phyloP scores from a whole-genome alignment of 1,140 invertebrate species.

The Gryon sp. region DNA sequence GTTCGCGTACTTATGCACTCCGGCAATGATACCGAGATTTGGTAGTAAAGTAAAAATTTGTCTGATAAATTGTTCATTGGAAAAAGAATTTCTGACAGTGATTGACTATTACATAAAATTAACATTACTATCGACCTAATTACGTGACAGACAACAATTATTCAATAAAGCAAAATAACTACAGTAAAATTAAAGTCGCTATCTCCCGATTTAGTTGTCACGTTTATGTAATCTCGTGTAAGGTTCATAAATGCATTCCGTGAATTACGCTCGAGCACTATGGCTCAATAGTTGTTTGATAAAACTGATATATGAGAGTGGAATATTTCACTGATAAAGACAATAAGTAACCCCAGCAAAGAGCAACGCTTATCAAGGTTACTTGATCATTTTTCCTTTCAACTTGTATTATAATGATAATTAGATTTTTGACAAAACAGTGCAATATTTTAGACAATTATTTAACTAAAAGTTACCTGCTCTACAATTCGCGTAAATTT shows the following conservation, averaged over 20 bases:
- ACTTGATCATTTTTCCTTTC: conserved; percentile 6
- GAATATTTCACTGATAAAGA: conserved; percentile 70
- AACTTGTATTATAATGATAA: too few relatives aligned
- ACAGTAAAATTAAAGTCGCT: conserved; percentile 34
- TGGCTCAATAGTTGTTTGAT: conserved; percentile 63
- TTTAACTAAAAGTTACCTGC: too few relatives aligned
- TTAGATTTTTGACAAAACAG: too few relatives aligned
- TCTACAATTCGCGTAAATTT: too few relatives aligned
- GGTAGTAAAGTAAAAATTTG: conserved; percentile 78
- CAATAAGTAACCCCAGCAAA: conserved; percentile 60
- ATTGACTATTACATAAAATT: conserved; percentile 1
- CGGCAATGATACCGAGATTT: conserved; percentile 86
- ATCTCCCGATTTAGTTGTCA: conserved; percentile 37
- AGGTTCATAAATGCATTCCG: conserved; percentile 49
- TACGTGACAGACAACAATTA: conserved; percentile 21
- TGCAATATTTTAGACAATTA: too few relatives aligned
- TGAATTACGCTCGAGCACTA: conserved; percentile 30
- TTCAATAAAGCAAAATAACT: conserved; percentile 35
- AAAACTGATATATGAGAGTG: conserved; percentile 59
- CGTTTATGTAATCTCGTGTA: conserved; percentile 65
- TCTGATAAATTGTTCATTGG: background rate
- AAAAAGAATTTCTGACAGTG: conserved; percentile 1
- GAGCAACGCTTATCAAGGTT: conserved; percentile 64
- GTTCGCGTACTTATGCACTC: conserved; percentile 80
- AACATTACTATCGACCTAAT: conserved; percentile 35